Evolutionary conservation across 53 echinoderm and acorn worm genomes (phyloP).

Genomic region (Temnopleurus reevesii): DNA sequence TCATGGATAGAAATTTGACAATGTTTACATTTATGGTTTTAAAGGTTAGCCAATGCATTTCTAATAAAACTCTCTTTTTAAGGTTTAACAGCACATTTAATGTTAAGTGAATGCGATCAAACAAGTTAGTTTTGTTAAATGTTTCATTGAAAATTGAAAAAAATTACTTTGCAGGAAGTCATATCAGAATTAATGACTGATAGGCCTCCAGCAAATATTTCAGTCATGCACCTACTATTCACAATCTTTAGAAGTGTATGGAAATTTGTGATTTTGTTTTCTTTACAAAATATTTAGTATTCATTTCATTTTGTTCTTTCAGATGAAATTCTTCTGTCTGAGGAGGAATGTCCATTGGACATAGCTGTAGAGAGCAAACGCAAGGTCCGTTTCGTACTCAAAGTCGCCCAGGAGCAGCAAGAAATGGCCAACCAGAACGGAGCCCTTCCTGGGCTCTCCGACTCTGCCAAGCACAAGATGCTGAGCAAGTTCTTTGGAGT

Average conservation of each 20-base stretch:
- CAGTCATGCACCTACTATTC: background rate
- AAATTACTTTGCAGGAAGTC: background rate
- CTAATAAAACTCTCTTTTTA: too few species aligned
- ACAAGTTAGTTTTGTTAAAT: background rate
- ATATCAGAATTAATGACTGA: background rate
- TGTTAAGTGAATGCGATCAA: too few species aligned
- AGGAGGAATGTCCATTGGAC: conserved; percentile 87
- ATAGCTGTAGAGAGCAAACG: conserved; percentile 78
- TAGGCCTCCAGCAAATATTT: background rate
- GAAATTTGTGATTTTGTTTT: background rate
- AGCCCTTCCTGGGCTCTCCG: background rate
- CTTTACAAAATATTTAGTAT: background rate
- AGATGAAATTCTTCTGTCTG: conserved; percentile 91
- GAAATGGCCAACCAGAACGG: conserved; percentile 50
- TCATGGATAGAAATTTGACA: too few species aligned
- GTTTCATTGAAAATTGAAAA: background rate
- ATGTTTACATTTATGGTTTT: too few species aligned
- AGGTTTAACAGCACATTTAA: too few species aligned
- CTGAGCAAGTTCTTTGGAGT: conserved; percentile 92
- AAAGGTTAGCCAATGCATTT: too few species aligned
- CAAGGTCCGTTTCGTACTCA: conserved; percentile 74
- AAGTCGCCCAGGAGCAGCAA: background rate
- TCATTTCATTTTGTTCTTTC: conserved; percentile 54
- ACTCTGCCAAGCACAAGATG: conserved; percentile 64
- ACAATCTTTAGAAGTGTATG: background rate